Percentiles rank a stretch among this genome's conserved stretches.
phyloP scores from a whole-genome alignment of 2,113 vertebrate genomes.

The Sturnus vulgaris region DNA sequence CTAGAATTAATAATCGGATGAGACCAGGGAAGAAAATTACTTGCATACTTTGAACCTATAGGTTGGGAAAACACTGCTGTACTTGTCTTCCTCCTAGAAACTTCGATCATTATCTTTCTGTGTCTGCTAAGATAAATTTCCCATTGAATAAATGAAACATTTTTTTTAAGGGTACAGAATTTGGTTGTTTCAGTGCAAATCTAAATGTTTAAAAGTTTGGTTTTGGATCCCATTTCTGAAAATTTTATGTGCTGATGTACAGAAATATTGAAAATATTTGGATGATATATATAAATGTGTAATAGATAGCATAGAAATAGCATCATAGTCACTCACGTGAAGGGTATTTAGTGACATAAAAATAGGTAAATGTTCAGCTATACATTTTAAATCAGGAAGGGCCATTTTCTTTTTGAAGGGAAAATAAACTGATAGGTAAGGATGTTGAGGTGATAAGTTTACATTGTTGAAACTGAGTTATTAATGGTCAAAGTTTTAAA shows the following conservation, averaged over 20 bases:
- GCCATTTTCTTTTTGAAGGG: neutral
- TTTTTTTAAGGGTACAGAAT: neutral
- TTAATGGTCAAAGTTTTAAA: neutral
- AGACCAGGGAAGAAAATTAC: neutral
- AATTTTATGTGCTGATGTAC: neutral
- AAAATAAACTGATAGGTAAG: neutral
- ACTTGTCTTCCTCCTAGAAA: neutral
- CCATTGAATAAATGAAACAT: neutral
- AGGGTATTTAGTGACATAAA: neutral
- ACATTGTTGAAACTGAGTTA: neutral
- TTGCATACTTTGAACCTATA: neutral
- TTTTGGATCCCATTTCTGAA: neutral
- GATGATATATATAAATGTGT: accelerated
- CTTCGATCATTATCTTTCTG: neutral
- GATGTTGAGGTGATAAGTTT: neutral
- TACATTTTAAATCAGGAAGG: neutral
- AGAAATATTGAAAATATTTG: neutral
- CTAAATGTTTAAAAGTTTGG: neutral
- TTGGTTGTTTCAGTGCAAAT: neutral
- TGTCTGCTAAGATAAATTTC: neutral
- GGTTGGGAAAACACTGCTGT: neutral
- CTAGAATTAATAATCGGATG: neutral
- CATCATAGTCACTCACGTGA: neutral
- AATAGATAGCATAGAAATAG: neutral
- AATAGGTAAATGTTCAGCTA: neutral